Evolutionary conservation across 2,113 vertebrate species (phyloP).

Genomic region (Procavia capensis): DNA sequence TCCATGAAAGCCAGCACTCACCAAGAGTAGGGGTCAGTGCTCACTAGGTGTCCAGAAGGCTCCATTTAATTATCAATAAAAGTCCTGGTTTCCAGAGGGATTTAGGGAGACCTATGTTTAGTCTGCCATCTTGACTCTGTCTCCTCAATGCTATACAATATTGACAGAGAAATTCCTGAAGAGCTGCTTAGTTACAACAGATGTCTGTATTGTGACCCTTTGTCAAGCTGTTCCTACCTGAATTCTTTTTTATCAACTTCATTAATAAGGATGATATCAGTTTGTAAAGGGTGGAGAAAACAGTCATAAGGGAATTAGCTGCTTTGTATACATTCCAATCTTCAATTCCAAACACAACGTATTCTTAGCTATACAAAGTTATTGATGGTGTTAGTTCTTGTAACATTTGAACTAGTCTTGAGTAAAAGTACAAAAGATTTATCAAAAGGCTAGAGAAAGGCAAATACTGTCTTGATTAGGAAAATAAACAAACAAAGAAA

Average conservation of each 20-base stretch:
- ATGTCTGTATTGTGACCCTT: not conserved
- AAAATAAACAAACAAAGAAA: no score
- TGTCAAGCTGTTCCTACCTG: not conserved
- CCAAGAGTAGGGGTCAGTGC: no score
- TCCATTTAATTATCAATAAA: no score
- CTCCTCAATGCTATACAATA: no score
- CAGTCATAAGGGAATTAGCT: not conserved
- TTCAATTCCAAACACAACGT: not conserved
- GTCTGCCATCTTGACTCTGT: no score
- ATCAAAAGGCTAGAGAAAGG: not conserved
- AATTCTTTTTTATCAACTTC: not conserved
- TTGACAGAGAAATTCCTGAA: not conserved
- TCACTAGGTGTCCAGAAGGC: no score
- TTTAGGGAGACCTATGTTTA: no score
- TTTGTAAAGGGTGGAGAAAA: not conserved
- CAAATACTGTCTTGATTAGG: not conserved
- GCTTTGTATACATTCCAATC: not conserved
- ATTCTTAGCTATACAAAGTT: not conserved
- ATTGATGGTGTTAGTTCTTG: not conserved
- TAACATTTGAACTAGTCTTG: not conserved
- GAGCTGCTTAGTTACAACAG: not conserved
- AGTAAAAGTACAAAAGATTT: not conserved
- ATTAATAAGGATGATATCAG: not conserved
- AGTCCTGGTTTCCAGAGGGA: no score
- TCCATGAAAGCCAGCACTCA: no score